Conservation (phyloP, 2,888 invertebrate species). For the Agriotes lineatus region DNA sequence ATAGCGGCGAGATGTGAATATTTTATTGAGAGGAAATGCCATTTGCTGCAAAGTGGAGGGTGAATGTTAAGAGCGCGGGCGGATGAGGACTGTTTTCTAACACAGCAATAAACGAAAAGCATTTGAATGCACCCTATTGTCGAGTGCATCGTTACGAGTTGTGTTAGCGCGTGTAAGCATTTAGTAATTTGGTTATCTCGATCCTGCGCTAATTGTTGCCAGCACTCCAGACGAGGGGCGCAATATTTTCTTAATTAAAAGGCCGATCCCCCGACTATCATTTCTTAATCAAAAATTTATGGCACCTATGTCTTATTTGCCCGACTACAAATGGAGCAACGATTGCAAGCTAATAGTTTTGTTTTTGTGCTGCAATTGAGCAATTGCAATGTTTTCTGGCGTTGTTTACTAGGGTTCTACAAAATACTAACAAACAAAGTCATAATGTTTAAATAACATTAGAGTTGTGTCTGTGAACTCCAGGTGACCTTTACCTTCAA, state of each 20-base stretch:
- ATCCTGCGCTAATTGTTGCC: slow-evolving; percentile 27
- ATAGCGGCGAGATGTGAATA: slow-evolving; percentile 39
- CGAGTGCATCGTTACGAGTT: slow-evolving; percentile 41
- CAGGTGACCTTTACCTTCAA: too few relatives aligned
- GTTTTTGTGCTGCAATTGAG: too few relatives aligned
- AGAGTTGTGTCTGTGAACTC: too few relatives aligned
- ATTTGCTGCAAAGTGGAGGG: slow-evolving; percentile 39
- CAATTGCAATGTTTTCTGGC: too few relatives aligned
- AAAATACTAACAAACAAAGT: too few relatives aligned
- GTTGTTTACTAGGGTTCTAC: too few relatives aligned
- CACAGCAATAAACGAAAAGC: slow-evolving; percentile 44
- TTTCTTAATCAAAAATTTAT: too few relatives aligned
- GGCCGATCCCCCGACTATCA: too few relatives aligned
- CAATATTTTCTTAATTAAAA: slow-evolving; percentile 19
- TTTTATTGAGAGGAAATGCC: slow-evolving; percentile 42
- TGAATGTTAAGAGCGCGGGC: slow-evolving; percentile 37
- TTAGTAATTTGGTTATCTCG: slow-evolving; percentile 42
- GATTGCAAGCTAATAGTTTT: too few relatives aligned
- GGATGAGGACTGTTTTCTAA: slow-evolving; percentile 39
- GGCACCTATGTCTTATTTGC: too few relatives aligned
- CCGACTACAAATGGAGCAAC: too few relatives aligned
- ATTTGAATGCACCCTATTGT: slow-evolving; percentile 43
- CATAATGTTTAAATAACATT: too few relatives aligned
- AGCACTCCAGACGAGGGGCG: slow-evolving; percentile 22
- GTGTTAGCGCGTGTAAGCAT: slow-evolving; percentile 31